Base-by-base conservation (phyloP, 37 sponge, comb jelly and placozoan genomes). In the Cladorhizidae sp. region DNA sequence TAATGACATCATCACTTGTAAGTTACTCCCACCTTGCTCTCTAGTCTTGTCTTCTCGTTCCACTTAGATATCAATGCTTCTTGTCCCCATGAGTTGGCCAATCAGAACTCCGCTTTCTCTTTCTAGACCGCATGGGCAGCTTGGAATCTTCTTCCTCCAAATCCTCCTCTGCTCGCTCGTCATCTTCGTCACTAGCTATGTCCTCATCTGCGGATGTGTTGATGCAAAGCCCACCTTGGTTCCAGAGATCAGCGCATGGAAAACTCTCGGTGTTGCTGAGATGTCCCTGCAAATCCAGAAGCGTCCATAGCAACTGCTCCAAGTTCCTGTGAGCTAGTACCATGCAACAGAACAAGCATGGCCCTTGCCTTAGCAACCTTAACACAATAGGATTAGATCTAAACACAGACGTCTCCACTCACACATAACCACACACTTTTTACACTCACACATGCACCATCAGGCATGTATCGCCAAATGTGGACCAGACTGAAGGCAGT, bases 31-130 rank as follows among this genome's bases (percentile, higher is more conserved):
- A 89, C 87, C 72, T 93, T 93, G 74, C 64, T 86, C 36, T 80
- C 67, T 57, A 93, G 80, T 45, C 43, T 41, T 0, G 82, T 70
- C 63, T 80, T 89, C 41, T 55, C 80, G 75, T 52, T 81, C 93
- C 93, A 93, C 64, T 93, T 93, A 21, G 79, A 38, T 41, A 93
- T 82, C 11, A 78, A 65, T 31, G 80, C 68, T 50, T 92, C 73
- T 68, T 40, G 3, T 77, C 70, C n/a, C 22, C 40, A 72, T 14
- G 21, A 72, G 50, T 45, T 17, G 50, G n/a, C 28, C 37, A 43
- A 26, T 11, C 6, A 15, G 45, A 12, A 72, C 28, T 28, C 50
- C 12, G 2, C 8, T 37, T 40, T 11, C 72, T 72, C 64, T 41
- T 56, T 9, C 86, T 77, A 28, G 74, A 74, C 21, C 72, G 41